A percentile compares a stretch with the other conserved stretches of the same genome.
Evolutionary conservation across 1,140 invertebrate species (phyloP).

Genomic region (Zaprionus vittiger): DNA sequence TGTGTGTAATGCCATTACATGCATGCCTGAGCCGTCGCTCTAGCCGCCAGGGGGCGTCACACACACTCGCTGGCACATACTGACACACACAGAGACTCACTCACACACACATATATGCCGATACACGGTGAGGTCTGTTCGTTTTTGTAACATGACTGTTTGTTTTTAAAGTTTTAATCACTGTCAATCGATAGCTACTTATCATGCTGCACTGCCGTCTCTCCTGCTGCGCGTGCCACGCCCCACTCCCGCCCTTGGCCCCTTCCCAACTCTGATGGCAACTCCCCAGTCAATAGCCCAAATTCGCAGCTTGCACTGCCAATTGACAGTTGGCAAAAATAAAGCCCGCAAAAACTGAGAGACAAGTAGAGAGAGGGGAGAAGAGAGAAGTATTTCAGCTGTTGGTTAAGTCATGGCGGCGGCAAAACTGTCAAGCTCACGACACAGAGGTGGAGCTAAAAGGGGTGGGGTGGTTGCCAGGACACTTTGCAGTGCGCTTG

Average conservation of each 20-base stretch:
- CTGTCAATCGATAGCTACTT: constrained; percentile 82
- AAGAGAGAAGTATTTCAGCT: constrained; percentile 9
- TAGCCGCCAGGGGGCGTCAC: constrained; percentile 32
- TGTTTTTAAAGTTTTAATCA: constrained; percentile 83
- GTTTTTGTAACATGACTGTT: constrained; percentile 79
- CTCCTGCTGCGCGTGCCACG: background rate
- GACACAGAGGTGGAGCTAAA: background rate
- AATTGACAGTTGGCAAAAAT: constrained; percentile 53
- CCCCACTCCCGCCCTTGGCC: background rate
- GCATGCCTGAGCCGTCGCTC: constrained; percentile 57
- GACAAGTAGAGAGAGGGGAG: constrained; percentile 24
- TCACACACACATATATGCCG: background rate
- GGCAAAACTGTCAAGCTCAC: constrained; percentile 72
- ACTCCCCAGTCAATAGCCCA: constrained; percentile 21
- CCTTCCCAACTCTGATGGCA: background rate
- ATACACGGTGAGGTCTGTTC: constrained; percentile 13
- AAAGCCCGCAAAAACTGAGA: constrained; percentile 9
- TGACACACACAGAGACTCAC: background rate
- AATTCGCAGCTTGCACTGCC: constrained; percentile 37
- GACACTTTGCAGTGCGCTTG: constrained; percentile 24
- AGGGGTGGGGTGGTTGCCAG: background rate
- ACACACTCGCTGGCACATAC: constrained; percentile 13
- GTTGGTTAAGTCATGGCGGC: constrained; percentile 71
- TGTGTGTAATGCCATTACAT: constrained; percentile 75
- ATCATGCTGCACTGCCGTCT: constrained; percentile 68